phyloP scores from a whole-genome alignment of 2,888 invertebrate species.

The Cistogaster globosa region DNA sequence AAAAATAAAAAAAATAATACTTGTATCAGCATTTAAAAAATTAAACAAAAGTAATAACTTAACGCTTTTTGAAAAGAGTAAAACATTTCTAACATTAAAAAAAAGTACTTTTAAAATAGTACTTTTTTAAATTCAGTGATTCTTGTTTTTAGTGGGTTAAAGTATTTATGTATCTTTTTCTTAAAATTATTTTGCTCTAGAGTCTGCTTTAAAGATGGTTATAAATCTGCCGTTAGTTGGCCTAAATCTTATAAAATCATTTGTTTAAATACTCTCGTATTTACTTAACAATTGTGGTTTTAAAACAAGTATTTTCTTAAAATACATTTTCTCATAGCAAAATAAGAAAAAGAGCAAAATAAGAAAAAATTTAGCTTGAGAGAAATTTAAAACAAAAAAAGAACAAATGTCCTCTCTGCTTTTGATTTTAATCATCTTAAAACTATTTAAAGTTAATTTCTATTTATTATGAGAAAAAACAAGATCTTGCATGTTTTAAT shows the following conservation, averaged over 20 bases:
- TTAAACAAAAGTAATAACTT: too few species aligned
- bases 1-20: too few species aligned
- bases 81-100: not conserved
- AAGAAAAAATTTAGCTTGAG: not conserved
- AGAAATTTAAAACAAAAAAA: too few species aligned
- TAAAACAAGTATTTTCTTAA: slow-evolving; percentile 10
- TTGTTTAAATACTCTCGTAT: slow-evolving; percentile 40
- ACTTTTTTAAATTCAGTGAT: not conserved
- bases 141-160: slow-evolving; percentile 25
- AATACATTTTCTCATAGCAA: too few species aligned
- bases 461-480: not conserved
- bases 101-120: not conserved
- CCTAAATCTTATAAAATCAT: slow-evolving; percentile 63
- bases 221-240: slow-evolving; percentile 63
- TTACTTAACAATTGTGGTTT: slow-evolving; percentile 48
- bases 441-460: not conserved
- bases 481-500: slow-evolving; percentile 24
- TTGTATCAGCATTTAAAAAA: too few species aligned
- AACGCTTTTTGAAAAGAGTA: too few species aligned
- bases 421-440: not conserved
- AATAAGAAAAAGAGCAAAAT: not conserved
- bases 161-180: slow-evolving; percentile 8
- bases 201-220: slow-evolving; percentile 47
- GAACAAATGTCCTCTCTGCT: not conserved
- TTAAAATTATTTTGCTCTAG: not conserved